Percentiles rank a stretch among this genome's conserved stretches.
Evolutionary conservation across 2,888 invertebrate species (phyloP).

Genomic region (Eilema griseolum): DNA sequence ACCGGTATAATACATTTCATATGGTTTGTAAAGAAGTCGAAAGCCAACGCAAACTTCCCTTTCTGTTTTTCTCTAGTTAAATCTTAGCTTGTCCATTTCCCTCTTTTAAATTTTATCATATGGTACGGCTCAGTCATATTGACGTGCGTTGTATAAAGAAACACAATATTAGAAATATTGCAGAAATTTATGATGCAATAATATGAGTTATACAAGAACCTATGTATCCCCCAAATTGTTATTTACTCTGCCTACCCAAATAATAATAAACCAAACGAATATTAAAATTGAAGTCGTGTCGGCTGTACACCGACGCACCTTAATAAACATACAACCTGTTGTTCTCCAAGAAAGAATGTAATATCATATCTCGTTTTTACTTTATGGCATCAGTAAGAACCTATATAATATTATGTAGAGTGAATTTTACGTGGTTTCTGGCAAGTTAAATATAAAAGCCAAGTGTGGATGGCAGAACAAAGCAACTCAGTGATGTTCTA

Average conservation of each 20-base stretch:
- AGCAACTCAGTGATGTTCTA: background rate
- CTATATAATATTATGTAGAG: background rate
- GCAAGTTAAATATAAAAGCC: background rate
- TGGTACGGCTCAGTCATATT: background rate
- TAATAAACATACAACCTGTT: slow-evolving; percentile 7
- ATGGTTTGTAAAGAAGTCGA: background rate
- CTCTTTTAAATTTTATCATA: background rate
- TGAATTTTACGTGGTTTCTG: background rate
- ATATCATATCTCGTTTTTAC: background rate
- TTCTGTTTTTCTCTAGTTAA: background rate
- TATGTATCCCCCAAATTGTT: background rate
- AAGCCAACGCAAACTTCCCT: background rate
- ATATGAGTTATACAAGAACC: slow-evolving; percentile 4
- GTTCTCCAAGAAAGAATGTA: background rate
- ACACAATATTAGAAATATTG: background rate
- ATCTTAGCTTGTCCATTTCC: background rate
- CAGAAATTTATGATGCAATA: background rate
- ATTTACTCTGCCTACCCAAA: background rate
- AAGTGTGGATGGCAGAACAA: too few species aligned
- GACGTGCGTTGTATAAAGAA: background rate
- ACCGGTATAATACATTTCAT: background rate
- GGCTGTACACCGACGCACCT: background rate
- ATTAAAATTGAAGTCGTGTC: background rate
- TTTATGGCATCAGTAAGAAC: background rate
- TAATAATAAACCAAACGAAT: slow-evolving; percentile 5